Conservation (phyloP, 2,797 vertebrate genomes). For the Anguilla pacifica region DNA sequence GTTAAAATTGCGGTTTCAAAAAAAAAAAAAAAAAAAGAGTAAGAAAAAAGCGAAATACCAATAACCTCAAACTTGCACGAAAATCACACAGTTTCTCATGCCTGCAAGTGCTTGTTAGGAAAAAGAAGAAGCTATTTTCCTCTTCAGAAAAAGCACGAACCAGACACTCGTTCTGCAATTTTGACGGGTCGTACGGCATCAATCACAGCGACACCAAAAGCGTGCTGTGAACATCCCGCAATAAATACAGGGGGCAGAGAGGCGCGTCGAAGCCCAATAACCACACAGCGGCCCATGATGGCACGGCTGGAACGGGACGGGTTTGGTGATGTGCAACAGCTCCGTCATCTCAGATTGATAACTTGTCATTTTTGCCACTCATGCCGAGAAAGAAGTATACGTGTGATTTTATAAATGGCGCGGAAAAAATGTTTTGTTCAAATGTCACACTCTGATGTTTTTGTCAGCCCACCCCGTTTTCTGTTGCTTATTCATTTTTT, state of each 20-base stretch:
- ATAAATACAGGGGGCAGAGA: neutral
- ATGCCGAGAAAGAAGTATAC: neutral
- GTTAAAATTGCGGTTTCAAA: neutral
- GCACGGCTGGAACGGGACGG: neutral
- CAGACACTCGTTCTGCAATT: neutral
- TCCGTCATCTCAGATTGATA: slow-evolving; percentile 3
- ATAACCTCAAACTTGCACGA: neutral
- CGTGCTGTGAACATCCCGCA: neutral
- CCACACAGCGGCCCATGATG: neutral
- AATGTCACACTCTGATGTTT: neutral
- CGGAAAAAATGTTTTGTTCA: neutral
- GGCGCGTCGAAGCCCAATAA: neutral
- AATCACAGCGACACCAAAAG: neutral
- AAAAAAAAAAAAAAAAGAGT: too few relatives aligned
- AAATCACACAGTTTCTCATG: neutral
- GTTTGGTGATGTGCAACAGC: neutral
- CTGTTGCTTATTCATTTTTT: neutral
- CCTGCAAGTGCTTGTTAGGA: neutral
- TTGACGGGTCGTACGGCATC: neutral
- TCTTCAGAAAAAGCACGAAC: neutral
- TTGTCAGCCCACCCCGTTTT: neutral
- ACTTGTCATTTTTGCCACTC: neutral
- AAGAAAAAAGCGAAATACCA: neutral
- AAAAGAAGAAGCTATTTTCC: neutral
- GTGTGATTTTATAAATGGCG: neutral